A percentile compares a stretch with the other conserved stretches of the same genome.
These are phyloP conservation scores for Rousettus madagascariensis DNA, from an alignment of 2,797 vertebrate species.

Conservation along the genomic window DNA sequence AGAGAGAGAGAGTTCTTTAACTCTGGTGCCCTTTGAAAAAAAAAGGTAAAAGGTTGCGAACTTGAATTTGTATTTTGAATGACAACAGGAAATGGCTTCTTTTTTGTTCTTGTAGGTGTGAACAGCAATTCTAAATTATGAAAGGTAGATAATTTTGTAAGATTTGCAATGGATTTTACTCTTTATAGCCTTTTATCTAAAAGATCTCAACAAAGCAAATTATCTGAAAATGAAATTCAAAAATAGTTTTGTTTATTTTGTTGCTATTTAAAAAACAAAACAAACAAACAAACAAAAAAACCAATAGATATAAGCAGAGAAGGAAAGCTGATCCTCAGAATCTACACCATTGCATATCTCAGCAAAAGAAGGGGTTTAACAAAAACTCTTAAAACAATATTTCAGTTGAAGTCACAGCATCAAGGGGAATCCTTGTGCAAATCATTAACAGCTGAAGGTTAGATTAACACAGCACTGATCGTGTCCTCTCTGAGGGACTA, in stretches of 20 bases:
- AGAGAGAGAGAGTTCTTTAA: background rate
- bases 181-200: background rate
- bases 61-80: conserved; percentile 53
- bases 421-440: conserved; percentile 80
- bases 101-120: background rate
- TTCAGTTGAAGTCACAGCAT: conserved; percentile 80
- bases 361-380: conserved; percentile 71
- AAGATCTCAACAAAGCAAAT: background rate
- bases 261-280: background rate
- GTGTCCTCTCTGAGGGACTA: conserved; percentile 83
- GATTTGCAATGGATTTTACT: background rate
- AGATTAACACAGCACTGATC: conserved; percentile 84
- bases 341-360: conserved; percentile 40
- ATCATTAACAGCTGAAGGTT: conserved; percentile 87
- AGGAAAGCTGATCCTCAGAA: background rate
- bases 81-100: background rate
- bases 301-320: background rate
- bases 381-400: conserved; percentile 83
- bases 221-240: background rate
- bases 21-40: background rate
- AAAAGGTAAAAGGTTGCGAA: conserved; percentile 55
- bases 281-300: no score
- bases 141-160: background rate
- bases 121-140: background rate
- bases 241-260: background rate